These are phyloP conservation scores for Alligator sinensis DNA, from an alignment of 2,113 vertebrate genomes.

Conservation along the genomic window DNA sequence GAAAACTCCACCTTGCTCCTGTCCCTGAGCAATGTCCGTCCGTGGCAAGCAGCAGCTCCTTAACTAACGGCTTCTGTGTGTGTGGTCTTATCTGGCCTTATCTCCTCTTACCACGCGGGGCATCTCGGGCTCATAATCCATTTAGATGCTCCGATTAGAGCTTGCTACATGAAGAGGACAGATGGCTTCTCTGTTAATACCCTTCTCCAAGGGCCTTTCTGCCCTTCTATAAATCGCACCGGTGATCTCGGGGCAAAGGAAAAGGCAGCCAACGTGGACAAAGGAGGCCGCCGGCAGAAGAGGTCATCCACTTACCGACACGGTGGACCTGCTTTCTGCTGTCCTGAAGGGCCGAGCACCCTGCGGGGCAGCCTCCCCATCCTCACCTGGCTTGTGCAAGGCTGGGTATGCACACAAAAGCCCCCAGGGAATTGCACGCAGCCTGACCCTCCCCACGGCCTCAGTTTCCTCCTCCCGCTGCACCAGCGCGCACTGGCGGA, in stretches of 20 bases:
- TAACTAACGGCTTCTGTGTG: fast-evolving
- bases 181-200: neutral
- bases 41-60: fast-evolving
- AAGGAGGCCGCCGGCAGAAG: too few relatives aligned
- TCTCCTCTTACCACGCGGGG: neutral
- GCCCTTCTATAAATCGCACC: neutral
- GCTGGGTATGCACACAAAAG: neutral
- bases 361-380: neutral
- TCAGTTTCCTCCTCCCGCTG: neutral
- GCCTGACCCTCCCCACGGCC: neutral
- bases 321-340: neutral
- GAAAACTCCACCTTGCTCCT: neutral
- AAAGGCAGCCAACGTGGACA: neutral
- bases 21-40: neutral
- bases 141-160: neutral
- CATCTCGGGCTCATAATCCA: neutral
- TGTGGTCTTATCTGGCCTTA: neutral
- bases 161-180: neutral
- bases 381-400: neutral
- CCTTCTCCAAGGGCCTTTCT: neutral
- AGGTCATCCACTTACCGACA: too few relatives aligned
- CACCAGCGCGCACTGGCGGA: too few relatives aligned
- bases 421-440: neutral
- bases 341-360: neutral
- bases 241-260: too few relatives aligned